Percentiles rank a stretch among this genome's conserved stretches.
These are phyloP conservation scores for Eretmochelys imbricata DNA, from an alignment of 2,113 vertebrate species.

Conservation along the genomic window DNA sequence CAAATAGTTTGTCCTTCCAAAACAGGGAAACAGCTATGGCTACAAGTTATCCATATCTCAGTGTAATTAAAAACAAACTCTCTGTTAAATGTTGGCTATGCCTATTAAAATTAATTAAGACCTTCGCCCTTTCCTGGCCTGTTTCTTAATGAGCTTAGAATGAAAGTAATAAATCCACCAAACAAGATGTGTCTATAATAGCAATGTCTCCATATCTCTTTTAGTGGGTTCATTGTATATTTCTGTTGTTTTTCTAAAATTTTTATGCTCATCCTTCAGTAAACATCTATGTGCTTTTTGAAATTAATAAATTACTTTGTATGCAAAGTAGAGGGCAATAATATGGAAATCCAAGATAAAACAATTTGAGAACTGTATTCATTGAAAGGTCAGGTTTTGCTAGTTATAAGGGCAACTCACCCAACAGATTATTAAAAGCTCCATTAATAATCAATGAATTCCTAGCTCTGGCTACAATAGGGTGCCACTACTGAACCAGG, in stretches of 20 bases:
- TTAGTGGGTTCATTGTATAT: neutral
- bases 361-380: conserved; percentile 26
- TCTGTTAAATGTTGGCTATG: conserved; percentile 58
- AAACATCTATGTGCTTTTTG: conserved; percentile 44
- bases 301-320: conserved; percentile 37
- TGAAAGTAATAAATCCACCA: conserved; percentile 59
- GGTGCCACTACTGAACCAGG: conserved; percentile 14
- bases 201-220: neutral
- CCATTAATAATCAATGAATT: conserved; percentile 62
- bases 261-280: conserved; percentile 40
- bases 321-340: neutral
- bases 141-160: conserved; percentile 65
- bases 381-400: conserved; percentile 58
- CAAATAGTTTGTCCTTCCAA: neutral
- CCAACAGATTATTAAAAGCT: conserved; percentile 54
- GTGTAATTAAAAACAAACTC: conserved; percentile 57
- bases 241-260: conserved; percentile 21
- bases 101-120: conserved; percentile 69
- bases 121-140: conserved; percentile 45
- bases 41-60: conserved; percentile 43
- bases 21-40: neutral
- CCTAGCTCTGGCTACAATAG: neutral
- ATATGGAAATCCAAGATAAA: conserved; percentile 56
- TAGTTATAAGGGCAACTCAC: conserved; percentile 44
- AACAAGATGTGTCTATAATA: conserved; percentile 35